These are phyloP conservation scores for Atherix ibis DNA, from an alignment of 2,888 invertebrate genomes.

Conservation along the genomic window DNA sequence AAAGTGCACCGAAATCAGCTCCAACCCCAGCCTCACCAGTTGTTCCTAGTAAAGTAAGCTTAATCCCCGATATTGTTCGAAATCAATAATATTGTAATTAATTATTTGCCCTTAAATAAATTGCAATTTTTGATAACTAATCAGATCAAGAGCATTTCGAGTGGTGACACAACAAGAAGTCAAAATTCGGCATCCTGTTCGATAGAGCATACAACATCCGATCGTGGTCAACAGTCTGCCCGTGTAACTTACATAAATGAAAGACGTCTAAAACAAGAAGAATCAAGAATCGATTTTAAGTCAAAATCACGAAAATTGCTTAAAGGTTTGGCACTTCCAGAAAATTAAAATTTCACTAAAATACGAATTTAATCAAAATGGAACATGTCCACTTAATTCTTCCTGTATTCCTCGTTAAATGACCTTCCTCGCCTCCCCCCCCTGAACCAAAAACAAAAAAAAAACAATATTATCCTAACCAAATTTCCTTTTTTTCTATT, in stretches of 20 bases:
- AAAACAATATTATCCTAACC: no score
- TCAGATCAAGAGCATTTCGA: conserved; percentile 29
- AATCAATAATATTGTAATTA: not conserved
- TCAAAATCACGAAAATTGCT: conserved; percentile 28
- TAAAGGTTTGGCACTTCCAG: conserved; percentile 29
- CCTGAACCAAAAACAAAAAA: no score
- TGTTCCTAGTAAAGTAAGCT: conserved; percentile 23
- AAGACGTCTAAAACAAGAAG: conserved; percentile 24
- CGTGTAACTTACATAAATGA: conserved; percentile 31
- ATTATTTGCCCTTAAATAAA: not conserved
- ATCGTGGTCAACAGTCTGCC: conserved; percentile 23
- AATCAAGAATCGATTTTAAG: conserved; percentile 28
- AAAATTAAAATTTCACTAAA: no score
- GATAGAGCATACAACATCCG: conserved; percentile 29
- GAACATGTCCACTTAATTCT: no score
- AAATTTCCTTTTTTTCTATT: no score
- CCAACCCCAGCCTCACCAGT: conserved; percentile 28
- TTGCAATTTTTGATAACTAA: conserved; percentile 10
- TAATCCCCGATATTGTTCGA: no score
- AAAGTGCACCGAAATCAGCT: conserved; percentile 24
- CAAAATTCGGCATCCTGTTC: conserved; percentile 31
- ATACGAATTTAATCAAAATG: no score
- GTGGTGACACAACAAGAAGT: conserved; percentile 23
- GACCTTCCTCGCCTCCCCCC: no score
- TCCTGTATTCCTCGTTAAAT: no score